Conservation (phyloP, 1,140 invertebrate genomes). For the Kradibia gibbosae region DNA sequence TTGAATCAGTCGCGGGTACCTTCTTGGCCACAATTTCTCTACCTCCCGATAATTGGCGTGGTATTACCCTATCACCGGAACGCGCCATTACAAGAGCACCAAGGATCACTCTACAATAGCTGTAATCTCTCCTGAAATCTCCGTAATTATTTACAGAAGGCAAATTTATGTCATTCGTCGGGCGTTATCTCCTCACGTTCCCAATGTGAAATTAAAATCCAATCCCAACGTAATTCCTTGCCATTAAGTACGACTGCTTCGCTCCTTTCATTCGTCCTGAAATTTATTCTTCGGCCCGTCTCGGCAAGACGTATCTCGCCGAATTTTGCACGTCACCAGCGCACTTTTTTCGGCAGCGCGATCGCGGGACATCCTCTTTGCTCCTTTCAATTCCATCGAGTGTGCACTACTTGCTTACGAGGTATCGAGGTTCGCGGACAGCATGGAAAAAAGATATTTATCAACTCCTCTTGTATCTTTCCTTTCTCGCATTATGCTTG, state of each 20-base stretch:
- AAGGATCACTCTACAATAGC: neutral
- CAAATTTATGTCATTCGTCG: slow-evolving; percentile 70
- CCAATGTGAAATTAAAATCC: slow-evolving; percentile 71
- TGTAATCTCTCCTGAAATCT: slow-evolving; percentile 70
- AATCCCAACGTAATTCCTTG: slow-evolving; percentile 72
- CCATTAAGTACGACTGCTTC: slow-evolving; percentile 70
- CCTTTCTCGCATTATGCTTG: too few species aligned
- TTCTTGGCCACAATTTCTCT: slow-evolving; percentile 36
- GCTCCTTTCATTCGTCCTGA: neutral
- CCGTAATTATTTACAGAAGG: slow-evolving; percentile 72
- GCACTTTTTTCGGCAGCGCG: neutral
- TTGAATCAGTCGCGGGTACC: too few species aligned
- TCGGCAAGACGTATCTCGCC: neutral
- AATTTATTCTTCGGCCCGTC: neutral
- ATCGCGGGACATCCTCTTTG: neutral
- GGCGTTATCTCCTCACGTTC: slow-evolving; percentile 64
- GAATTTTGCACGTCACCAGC: neutral
- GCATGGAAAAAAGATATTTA: slow-evolving; percentile 3
- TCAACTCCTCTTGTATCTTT: neutral
- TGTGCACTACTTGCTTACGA: slow-evolving; percentile 7
- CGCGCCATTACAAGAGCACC: neutral
- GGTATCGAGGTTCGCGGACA: neutral
- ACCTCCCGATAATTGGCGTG: neutral
- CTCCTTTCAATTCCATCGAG: neutral
- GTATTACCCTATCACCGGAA: neutral